Conservation (phyloP, 2,797 vertebrate genomes). For the Pelodytes ibericus region DNA sequence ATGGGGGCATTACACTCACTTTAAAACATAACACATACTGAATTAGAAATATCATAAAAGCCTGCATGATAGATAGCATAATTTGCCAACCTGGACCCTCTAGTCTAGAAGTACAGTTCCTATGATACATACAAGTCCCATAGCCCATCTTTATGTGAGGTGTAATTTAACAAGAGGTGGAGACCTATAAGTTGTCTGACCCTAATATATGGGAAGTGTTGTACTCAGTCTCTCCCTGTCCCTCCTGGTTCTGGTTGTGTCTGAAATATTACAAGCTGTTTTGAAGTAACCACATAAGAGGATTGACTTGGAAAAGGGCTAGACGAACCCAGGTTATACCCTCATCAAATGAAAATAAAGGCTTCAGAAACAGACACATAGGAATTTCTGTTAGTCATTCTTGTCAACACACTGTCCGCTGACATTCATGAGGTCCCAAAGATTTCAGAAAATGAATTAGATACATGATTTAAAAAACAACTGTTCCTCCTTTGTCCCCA, state of each 20-base stretch:
- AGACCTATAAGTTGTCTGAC: too few species aligned
- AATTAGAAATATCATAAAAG: too few species aligned
- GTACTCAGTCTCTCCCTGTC: not conserved
- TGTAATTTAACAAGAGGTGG: too few species aligned
- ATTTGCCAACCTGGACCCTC: too few species aligned
- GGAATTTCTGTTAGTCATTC: slow-evolving; percentile 32
- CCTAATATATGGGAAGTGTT: too few species aligned
- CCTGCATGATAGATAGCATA: too few species aligned
- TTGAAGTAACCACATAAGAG: slow-evolving; percentile 37
- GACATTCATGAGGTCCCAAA: slow-evolving; percentile 33
- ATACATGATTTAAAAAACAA: slow-evolving; percentile 45
- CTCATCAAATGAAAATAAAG: slow-evolving; percentile 31
- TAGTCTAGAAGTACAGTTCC: too few species aligned
- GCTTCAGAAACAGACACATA: slow-evolving; percentile 36
- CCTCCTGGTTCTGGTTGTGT: slow-evolving; percentile 13
- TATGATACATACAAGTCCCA: too few species aligned
- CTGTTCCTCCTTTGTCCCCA: slow-evolving; percentile 25
- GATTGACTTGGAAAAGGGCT: slow-evolving; percentile 23
- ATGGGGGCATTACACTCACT: too few species aligned
- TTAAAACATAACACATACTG: too few species aligned
- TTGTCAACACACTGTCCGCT: slow-evolving; percentile 3
- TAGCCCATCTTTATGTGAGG: too few species aligned
- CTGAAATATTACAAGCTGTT: slow-evolving; percentile 32
- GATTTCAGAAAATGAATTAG: slow-evolving; percentile 22
- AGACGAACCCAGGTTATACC: not conserved